phyloP scores from a whole-genome alignment of 2,113 vertebrate species.

The Lichenostomus cassidix region DNA sequence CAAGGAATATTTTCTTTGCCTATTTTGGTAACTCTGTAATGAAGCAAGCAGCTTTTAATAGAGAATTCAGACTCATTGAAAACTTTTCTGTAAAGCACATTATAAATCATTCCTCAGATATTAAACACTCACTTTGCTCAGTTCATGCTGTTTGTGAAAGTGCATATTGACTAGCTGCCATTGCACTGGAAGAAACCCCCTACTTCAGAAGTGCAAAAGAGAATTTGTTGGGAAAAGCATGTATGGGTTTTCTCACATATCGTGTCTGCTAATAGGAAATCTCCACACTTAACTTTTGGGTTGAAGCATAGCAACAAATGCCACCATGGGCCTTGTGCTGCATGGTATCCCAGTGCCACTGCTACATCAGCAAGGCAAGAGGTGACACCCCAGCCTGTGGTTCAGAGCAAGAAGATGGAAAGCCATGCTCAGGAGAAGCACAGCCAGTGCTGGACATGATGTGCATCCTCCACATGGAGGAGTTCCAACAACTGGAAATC shows the following conservation, averaged over 20 bases:
- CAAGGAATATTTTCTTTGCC: conserved; percentile 69
- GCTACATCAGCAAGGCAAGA: neutral
- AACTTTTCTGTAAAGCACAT: conserved; percentile 64
- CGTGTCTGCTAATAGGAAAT: neutral
- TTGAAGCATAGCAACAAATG: neutral
- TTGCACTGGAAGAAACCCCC: neutral
- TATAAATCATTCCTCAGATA: conserved; percentile 73
- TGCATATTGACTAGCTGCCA: neutral
- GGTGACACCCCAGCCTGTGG: too few relatives aligned
- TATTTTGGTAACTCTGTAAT: conserved; percentile 58
- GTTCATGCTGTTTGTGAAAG: neutral
- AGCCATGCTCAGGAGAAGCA: neutral
- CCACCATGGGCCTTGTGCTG: fast-evolving
- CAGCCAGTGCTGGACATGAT: too few relatives aligned
- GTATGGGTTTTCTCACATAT: neutral
- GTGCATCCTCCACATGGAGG: fast-evolving
- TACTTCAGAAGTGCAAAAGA: neutral
- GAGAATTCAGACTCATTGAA: conserved; percentile 60
- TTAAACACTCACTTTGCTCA: conserved; percentile 26
- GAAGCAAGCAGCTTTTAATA: conserved; percentile 62
- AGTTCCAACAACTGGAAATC: neutral
- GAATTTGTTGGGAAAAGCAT: neutral
- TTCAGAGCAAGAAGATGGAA: neutral
- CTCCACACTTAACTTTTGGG: neutral
- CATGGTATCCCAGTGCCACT: fast-evolving